Conservation (phyloP, 1,140 invertebrate species). For the Drosophila equinoxialis region DNA sequence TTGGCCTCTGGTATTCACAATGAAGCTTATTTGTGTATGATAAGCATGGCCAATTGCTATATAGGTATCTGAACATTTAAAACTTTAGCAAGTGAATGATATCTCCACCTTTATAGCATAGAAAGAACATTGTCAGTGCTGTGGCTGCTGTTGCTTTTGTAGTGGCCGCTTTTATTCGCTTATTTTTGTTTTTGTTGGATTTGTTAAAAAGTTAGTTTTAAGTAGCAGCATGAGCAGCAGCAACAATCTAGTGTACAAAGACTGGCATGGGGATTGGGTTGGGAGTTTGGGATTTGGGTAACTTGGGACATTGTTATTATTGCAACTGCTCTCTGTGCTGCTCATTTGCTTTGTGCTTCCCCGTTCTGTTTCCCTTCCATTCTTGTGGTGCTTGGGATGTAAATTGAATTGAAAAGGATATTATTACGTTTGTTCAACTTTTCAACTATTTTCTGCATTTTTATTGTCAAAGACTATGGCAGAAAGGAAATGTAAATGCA, state of each 20-base stretch:
- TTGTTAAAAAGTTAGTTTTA: slow-evolving; percentile 73
- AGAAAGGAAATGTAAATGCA: slow-evolving; percentile 34
- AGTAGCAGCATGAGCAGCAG: slow-evolving; percentile 52
- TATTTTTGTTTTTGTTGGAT: slow-evolving; percentile 47
- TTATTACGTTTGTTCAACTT: slow-evolving; percentile 55
- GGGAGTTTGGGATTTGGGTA: slow-evolving; percentile 45
- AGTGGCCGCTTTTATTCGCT: slow-evolving; percentile 28
- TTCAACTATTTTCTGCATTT: slow-evolving; percentile 46
- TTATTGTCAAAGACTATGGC: slow-evolving; percentile 15
- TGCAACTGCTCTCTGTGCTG: slow-evolving; percentile 58
- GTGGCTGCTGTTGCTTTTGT: not conserved
- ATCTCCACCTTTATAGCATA: not conserved
- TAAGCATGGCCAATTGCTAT: not conserved
- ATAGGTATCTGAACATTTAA: not conserved
- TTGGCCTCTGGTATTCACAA: not conserved
- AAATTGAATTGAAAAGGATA: slow-evolving; percentile 75
- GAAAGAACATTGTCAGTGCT: slow-evolving; percentile 45
- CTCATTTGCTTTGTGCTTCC: slow-evolving; percentile 68
- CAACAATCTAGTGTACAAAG: slow-evolving; percentile 2
- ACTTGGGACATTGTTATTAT: slow-evolving; percentile 59
- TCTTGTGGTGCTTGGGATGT: slow-evolving; percentile 61
- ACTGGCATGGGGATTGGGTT: not conserved
- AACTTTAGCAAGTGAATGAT: slow-evolving; percentile 42
- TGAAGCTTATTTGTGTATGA: not conserved
- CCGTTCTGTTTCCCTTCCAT: not conserved